Base-by-base conservation (phyloP, 2,888 invertebrate genomes). In the Panopea generosa region DNA sequence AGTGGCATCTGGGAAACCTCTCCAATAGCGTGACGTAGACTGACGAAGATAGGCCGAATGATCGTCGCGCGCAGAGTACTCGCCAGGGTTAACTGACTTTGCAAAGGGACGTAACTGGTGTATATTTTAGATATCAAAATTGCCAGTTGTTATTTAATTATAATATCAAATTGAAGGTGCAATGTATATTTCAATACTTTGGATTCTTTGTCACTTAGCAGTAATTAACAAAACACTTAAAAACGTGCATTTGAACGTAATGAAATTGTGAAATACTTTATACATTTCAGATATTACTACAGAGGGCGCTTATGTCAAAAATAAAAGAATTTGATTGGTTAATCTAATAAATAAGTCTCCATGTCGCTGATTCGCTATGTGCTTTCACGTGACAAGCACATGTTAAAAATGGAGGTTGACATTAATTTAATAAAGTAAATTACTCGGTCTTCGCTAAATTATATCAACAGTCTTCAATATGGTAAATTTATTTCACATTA, bases 1-100 rank as follows among this genome's bases (percentile, higher is more conserved):
- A 87, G 84, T 86, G 90, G 82, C 90, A 90, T 89, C 90, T 90
- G 90, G 90, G 91, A 90, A 89, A 86, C 84, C 86, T 87, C 87
- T 86, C 86, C 86, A 86, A 84, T 85, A 82, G 85, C 87, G 86
- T 90, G 89, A 90, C 89, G 89, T 90, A 89, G 84, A 89, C 84
- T 88, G 86, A 83, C 87, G 85, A 85, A 84, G 81, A 71, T 63
- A 74, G 77, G 65, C 74, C 81, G 74, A 77, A 77, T 68, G 66
- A 69, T 53, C 61, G 72, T 52, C 77, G 81, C 75, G 81, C 80
- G 76, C 80, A 80, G 55, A 53, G 45, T 50, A 29, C 50, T 49
- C 20, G 38, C 29, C 53, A 62, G 66, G 69, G 61, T 47, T 43
- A 62, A n/a, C 53, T 50, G 55, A 33, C 38, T 63, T 75, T 40